phyloP scores from a whole-genome alignment of 1,140 invertebrate species.

The Whitmania pigra region DNA sequence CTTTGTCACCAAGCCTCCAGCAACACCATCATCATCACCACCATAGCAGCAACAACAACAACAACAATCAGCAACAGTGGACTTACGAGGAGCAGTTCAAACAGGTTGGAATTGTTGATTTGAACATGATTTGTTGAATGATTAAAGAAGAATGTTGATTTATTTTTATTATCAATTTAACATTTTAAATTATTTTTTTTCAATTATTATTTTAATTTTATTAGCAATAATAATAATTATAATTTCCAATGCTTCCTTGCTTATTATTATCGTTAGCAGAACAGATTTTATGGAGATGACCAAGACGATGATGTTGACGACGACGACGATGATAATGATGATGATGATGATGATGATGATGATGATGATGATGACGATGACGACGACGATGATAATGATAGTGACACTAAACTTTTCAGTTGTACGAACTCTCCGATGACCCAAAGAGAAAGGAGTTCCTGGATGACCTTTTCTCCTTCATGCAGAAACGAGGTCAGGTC shows the following conservation, averaged over 20 bases:
- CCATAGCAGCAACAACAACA: neutral
- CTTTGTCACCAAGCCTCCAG: slow-evolving; percentile 1
- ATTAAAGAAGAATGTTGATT: no score
- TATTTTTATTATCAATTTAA: no score
- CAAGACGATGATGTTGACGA: neutral
- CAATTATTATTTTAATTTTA: no score
- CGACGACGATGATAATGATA: neutral
- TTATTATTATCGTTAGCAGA: no score
- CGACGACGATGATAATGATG: neutral
- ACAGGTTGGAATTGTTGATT: slow-evolving; percentile 54
- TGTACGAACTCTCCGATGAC: slow-evolving; percentile 91
- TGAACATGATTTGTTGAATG: no score
- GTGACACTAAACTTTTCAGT: slow-evolving; percentile 47
- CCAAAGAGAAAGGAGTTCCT: slow-evolving; percentile 87
- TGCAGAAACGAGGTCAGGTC: slow-evolving; percentile 79
- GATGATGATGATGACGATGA: neutral
- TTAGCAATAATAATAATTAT: no score
- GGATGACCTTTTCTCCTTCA: slow-evolving; percentile 89
- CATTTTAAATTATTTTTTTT: no score
- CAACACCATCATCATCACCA: slow-evolving; percentile 1
- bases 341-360: neutral
- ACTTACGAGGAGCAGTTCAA: slow-evolving; percentile 96
- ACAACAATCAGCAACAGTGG: slow-evolving; percentile 58
- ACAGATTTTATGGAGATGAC: no score
- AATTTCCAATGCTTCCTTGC: no score